Conservation (phyloP, 1,140 invertebrate genomes). For the Uloborus diversus region DNA sequence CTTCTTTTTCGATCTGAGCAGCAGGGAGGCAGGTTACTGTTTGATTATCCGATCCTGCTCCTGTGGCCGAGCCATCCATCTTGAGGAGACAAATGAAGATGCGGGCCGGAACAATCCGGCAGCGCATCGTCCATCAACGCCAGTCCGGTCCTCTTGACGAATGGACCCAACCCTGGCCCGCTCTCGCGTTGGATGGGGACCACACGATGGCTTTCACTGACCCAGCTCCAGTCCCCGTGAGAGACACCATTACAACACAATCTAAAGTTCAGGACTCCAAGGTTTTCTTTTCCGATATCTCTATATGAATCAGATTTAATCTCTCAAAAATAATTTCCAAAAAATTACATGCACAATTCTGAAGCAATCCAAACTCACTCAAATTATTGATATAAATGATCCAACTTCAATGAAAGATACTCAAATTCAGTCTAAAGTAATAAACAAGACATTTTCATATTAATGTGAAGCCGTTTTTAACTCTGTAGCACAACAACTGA, state of each 20-base stretch:
- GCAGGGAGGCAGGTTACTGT: slow-evolving; percentile 49
- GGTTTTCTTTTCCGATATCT: no score
- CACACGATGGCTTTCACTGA: slow-evolving; percentile 42
- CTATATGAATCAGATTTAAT: no score
- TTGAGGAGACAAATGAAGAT: slow-evolving; percentile 47
- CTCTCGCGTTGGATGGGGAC: not conserved
- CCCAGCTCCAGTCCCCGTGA: not conserved
- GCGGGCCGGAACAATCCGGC: slow-evolving; percentile 34
- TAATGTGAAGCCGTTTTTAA: no score
- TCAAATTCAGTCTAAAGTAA: no score
- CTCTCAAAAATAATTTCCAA: no score
- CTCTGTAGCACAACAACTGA: no score
- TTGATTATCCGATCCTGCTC: slow-evolving; percentile 38
- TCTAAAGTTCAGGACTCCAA: no score
- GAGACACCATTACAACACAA: not conserved
- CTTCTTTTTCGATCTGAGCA: slow-evolving; percentile 37
- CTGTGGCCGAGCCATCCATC: slow-evolving; percentile 34
- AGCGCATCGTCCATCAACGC: slow-evolving; percentile 50
- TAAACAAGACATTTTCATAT: no score
- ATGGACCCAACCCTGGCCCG: slow-evolving; percentile 22
- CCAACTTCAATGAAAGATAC: no score
- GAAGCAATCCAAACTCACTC: no score
- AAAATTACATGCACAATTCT: no score
- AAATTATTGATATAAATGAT: no score
- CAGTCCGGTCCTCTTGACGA: slow-evolving; percentile 35